Conservation (phyloP, 2,797 vertebrate genomes). For the Adelosebastes latens region DNA sequence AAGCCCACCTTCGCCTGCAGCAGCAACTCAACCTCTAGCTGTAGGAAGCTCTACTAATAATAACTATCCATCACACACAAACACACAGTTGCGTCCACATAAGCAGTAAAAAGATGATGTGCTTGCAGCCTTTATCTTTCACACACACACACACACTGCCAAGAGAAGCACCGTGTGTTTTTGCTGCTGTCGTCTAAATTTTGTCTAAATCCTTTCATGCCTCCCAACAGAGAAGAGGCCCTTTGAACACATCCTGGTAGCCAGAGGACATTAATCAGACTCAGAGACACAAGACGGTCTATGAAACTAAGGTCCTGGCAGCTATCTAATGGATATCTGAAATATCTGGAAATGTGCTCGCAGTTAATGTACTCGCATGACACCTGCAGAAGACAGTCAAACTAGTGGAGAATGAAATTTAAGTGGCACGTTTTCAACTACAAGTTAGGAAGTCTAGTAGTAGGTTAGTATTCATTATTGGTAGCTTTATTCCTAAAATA, state of each 20-base stretch:
- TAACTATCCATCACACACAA: slow-evolving; percentile 20
- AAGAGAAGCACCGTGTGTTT: not conserved
- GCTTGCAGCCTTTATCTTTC: not conserved
- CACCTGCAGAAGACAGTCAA: too few species aligned
- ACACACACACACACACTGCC: not conserved
- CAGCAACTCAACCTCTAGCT: not conserved
- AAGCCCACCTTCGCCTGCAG: not conserved
- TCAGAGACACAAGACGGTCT: not conserved
- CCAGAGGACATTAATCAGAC: slow-evolving; percentile 5
- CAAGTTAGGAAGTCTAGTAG: not conserved
- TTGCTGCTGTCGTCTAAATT: not conserved
- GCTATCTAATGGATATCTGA: not conserved
- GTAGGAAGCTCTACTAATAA: slow-evolving; percentile 23
- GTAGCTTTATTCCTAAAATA: not conserved
- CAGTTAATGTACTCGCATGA: not conserved
- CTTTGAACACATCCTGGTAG: not conserved
- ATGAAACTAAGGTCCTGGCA: not conserved
- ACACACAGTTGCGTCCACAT: not conserved
- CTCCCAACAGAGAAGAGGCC: slow-evolving; percentile 1
- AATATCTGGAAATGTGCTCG: not conserved
- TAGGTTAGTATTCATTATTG: not conserved
- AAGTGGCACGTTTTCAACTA: not conserved
- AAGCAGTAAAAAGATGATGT: slow-evolving; percentile 2
- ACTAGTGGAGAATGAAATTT: not conserved
- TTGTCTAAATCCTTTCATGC: not conserved